These are phyloP conservation scores for Dolichomitus sp. DNA, from an alignment of 2,888 invertebrate genomes.

Conservation along the genomic window DNA sequence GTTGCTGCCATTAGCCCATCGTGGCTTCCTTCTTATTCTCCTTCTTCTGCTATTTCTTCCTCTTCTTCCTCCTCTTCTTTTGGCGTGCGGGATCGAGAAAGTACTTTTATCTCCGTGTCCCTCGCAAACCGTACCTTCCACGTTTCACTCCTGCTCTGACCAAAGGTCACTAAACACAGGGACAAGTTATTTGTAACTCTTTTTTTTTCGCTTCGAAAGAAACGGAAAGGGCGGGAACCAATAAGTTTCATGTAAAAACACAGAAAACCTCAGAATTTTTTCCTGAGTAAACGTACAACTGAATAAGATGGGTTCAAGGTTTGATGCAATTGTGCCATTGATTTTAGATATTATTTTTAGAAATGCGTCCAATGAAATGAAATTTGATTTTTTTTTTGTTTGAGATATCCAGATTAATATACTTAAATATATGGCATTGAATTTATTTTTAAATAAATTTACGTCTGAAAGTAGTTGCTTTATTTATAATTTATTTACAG, in stretches of 20 bases:
- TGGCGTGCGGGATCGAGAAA: conserved; percentile 14
- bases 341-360: too few species aligned
- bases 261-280: not conserved
- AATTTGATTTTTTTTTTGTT: too few species aligned
- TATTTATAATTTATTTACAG: too few species aligned
- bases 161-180: not conserved
- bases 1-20: conserved; percentile 28
- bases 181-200: not conserved
- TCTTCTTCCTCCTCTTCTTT: conserved; percentile 4
- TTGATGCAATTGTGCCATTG: too few species aligned
- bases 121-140: not conserved
- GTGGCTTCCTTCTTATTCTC: conserved; percentile 54
- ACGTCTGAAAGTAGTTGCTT: too few species aligned
- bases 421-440: too few species aligned
- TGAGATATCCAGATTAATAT: too few species aligned
- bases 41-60: conserved; percentile 46
- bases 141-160: not conserved
- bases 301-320: too few species aligned
- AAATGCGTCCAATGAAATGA: too few species aligned
- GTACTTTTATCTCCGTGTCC: conserved; percentile 28
- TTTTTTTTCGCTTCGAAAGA: not conserved
- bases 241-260: not conserved
- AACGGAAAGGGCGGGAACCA: not conserved
- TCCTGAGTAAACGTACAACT: too few species aligned
- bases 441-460: too few species aligned